Evolutionary conservation across 2,113 vertebrate species (phyloP).

Genomic region (Nothobranchius furzeri): DNA sequence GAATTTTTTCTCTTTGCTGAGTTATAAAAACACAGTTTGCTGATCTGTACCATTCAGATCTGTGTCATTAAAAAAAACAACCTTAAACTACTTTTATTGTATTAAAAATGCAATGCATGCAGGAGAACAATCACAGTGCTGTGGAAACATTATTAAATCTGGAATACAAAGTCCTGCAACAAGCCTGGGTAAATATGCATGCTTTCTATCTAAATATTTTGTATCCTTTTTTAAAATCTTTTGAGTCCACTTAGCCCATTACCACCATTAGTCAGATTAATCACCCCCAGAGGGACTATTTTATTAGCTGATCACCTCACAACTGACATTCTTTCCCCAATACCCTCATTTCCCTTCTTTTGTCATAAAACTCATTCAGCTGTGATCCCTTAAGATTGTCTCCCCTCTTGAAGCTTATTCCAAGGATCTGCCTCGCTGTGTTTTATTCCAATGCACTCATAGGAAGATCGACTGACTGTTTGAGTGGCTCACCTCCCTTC

Average conservation of each 20-base stretch:
- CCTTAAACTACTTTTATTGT: too few relatives aligned
- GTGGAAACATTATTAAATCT: not conserved
- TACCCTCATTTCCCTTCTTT: constrained; percentile 59
- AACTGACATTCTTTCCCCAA: constrained; percentile 58
- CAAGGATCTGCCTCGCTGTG: constrained; percentile 61
- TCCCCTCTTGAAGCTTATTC: constrained; percentile 56
- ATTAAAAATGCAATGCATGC: not conserved
- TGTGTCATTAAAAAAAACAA: too few relatives aligned
- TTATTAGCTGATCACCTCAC: constrained; percentile 69
- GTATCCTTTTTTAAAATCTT: constrained; percentile 20
- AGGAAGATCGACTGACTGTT: constrained; percentile 49
- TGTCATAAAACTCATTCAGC: constrained; percentile 76
- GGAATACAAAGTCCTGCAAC: not conserved
- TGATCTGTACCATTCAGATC: too few relatives aligned
- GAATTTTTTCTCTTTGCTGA: too few relatives aligned
- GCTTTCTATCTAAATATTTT: constrained; percentile 3
- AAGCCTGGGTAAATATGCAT: constrained; percentile 6
- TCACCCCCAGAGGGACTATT: constrained; percentile 60
- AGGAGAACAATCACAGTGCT: not conserved
- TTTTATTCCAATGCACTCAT: constrained; percentile 71
- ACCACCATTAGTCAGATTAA: constrained; percentile 64
- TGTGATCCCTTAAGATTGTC: constrained; percentile 58
- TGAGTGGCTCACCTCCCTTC: constrained; percentile 55
- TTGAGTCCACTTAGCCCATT: constrained; percentile 46
- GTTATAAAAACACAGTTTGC: too few relatives aligned